A percentile compares a stretch with the other conserved stretches of the same genome.
Evolutionary conservation across 2,113 vertebrate genomes (phyloP).

Genomic region (Thamnophis sirtalis): DNA sequence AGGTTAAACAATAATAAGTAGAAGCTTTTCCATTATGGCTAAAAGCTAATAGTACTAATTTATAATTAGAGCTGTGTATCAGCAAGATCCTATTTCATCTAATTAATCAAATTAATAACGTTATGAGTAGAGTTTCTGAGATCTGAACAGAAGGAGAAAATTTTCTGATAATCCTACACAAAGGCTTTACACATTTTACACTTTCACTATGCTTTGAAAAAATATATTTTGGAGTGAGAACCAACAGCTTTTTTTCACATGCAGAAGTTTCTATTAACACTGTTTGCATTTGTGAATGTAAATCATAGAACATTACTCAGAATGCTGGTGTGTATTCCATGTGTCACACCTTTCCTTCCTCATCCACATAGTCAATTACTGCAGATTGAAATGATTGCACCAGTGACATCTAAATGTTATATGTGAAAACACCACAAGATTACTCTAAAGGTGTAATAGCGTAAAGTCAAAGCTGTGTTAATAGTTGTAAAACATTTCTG

Average conservation of each 20-base stretch:
- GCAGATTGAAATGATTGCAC: background rate
- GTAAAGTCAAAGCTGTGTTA: background rate
- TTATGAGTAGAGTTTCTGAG: background rate
- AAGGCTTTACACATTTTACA: background rate
- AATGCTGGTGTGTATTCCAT: background rate
- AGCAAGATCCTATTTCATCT: background rate
- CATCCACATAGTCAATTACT: background rate
- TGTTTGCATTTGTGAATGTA: background rate
- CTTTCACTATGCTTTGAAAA: background rate
- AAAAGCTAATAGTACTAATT: background rate
- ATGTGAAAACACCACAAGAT: background rate
- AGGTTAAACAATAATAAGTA: background rate
- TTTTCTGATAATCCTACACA: background rate
- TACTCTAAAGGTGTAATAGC: background rate
- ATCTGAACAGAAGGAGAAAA: background rate
- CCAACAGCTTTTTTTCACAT: background rate
- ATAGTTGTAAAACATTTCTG: background rate
- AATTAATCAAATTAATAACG: background rate
- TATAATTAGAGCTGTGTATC: background rate
- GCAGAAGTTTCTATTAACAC: background rate
- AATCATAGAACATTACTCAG: background rate
- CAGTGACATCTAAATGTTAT: background rate
- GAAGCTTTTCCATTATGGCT: slow-evolving; percentile 1
- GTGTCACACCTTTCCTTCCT: background rate
- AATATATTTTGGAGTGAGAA: background rate